These are phyloP conservation scores for Drosophila auraria DNA, from an alignment of 1,140 invertebrate species.

Conservation along the genomic window DNA sequence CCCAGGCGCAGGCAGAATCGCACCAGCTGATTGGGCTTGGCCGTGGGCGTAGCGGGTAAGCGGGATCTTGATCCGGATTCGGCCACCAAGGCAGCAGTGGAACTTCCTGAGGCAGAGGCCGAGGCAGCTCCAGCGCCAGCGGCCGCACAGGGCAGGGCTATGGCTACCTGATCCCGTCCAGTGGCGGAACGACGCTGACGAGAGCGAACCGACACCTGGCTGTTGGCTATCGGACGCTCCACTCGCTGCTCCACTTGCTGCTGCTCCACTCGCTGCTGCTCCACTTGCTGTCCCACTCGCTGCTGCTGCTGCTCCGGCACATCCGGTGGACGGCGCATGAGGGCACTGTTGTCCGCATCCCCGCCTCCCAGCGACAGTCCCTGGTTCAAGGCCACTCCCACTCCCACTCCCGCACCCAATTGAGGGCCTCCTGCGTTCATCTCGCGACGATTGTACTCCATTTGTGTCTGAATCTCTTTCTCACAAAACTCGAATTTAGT, in stretches of 20 bases:
- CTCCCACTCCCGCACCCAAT: no score
- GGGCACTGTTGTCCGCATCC: slow-evolving; percentile 40
- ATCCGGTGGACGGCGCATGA: neutral
- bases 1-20: slow-evolving; percentile 52
- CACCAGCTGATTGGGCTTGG: slow-evolving; percentile 24
- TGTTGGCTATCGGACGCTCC: neutral
- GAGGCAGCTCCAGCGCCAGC: neutral
- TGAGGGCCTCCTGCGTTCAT: neutral
- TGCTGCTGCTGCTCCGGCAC: neutral
- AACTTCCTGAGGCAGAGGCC: neutral
- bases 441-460: slow-evolving; percentile 17
- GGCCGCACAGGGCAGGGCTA: neutral
- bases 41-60: no score
- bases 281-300: no score
- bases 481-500: slow-evolving; percentile 32
- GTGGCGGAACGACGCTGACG: neutral
- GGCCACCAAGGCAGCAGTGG: neutral
- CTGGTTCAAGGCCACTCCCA: neutral
- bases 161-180: neutral
- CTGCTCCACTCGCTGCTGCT: neutral
- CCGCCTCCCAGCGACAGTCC: slow-evolving; percentile 7
- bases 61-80: neutral
- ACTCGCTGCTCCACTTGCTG: no score
- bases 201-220: neutral
- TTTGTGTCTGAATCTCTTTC: neutral